phyloP scores from a whole-genome alignment of 2,113 vertebrate genomes.

The Cavia porcellus region DNA sequence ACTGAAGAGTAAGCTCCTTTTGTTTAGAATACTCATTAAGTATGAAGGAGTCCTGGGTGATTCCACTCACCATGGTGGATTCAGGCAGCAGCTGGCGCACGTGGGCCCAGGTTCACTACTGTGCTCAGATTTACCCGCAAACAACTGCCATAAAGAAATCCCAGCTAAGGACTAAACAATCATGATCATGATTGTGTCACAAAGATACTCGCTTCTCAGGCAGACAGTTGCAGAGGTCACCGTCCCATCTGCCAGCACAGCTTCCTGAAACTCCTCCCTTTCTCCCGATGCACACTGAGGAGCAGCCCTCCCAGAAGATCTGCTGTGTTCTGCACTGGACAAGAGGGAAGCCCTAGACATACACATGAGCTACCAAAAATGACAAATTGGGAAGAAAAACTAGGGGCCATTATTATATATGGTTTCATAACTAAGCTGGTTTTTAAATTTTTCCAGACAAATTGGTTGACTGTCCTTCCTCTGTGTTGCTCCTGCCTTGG shows the following conservation, averaged over 20 bases:
- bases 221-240: not conserved
- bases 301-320: not conserved
- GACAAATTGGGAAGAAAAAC: not conserved
- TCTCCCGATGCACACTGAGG: not conserved
- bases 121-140: fast-evolving
- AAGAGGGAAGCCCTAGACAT: not conserved
- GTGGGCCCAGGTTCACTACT: not conserved
- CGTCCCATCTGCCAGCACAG: not conserved
- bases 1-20: not conserved
- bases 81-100: not conserved
- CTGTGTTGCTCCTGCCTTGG: not conserved
- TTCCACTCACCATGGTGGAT: not conserved
- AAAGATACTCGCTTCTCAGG: not conserved
- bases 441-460: not conserved
- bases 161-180: slow-evolving; percentile 49
- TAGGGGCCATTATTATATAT: not conserved
- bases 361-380: not conserved
- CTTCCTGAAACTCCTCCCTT: not conserved
- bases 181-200: not conserved
- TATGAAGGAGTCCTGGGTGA: not conserved
- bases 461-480: not conserved
- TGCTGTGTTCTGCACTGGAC: not conserved
- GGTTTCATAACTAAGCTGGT: not conserved
- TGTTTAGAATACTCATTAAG: not conserved
- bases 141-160: not conserved